Conservation (phyloP, 53 echinoderm and acorn worm genomes). For the Luidia sarsii region DNA sequence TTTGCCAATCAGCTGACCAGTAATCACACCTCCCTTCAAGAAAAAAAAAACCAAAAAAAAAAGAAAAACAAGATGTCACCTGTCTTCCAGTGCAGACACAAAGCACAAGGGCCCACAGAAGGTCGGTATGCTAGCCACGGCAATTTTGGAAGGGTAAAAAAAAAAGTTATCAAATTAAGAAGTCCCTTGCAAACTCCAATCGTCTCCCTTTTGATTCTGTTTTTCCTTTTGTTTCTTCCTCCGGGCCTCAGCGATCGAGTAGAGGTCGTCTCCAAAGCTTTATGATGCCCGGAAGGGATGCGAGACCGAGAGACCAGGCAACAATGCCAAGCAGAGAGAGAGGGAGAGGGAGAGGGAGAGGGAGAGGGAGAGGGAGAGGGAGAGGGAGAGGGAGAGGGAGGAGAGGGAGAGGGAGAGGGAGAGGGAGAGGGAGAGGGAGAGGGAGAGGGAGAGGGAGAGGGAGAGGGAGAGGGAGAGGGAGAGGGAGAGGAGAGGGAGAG, state of each 20-base stretch:
- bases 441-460: background rate
- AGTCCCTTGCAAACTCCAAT: no score
- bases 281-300: no score
- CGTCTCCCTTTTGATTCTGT: no score
- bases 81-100: background rate
- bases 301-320: background rate
- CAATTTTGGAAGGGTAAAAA: no score
- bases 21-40: no score
- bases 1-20: no score
- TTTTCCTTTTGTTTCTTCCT: background rate
- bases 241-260: no score
- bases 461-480: background rate
- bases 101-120: background rate
- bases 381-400: background rate
- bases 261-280: no score
- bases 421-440: background rate
- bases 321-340: background rate
- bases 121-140: constrained; percentile 7
- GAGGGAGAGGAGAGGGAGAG: background rate
- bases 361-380: background rate
- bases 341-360: background rate
- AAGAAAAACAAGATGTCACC: background rate
- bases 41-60: no score
- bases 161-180: constrained; percentile 24
- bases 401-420: constrained; percentile 13